phyloP scores from a whole-genome alignment of 2,797 vertebrate genomes.

The Ceryle rudis region DNA sequence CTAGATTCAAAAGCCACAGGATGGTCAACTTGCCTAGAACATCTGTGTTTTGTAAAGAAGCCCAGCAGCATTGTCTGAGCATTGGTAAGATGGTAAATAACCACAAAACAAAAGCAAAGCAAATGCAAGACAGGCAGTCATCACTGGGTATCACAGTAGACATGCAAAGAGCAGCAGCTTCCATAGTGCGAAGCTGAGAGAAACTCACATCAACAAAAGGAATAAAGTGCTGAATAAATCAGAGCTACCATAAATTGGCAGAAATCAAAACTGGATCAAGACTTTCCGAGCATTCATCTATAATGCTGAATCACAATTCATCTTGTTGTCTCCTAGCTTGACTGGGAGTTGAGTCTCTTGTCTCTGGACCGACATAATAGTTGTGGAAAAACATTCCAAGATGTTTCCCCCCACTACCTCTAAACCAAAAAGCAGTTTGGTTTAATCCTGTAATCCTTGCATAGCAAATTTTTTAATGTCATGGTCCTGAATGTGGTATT shows the following conservation, averaged over 20 bases:
- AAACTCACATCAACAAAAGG: not conserved
- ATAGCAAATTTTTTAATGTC: not conserved
- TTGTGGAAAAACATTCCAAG: not conserved
- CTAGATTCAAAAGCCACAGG: not conserved
- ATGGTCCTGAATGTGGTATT: not conserved
- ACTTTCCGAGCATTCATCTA: not conserved
- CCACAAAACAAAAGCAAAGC: not conserved
- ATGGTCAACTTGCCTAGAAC: not conserved
- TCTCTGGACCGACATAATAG: not conserved
- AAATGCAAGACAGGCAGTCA: not conserved
- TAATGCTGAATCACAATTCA: not conserved
- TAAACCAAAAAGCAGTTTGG: not conserved
- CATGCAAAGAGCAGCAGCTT: not conserved
- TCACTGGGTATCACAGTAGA: not conserved
- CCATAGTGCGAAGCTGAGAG: not conserved
- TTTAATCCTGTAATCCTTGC: not conserved
- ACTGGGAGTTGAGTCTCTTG: not conserved
- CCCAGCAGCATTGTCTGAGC: not conserved
- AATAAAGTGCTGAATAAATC: not conserved
- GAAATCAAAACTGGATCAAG: not conserved
- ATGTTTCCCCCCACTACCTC: fast-evolving
- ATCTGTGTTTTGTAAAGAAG: not conserved
- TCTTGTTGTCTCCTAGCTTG: too few species aligned
- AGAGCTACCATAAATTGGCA: not conserved
- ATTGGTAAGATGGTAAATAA: not conserved